Evolutionary conservation across 2,113 vertebrate genomes (phyloP).

Genomic region (Trichomycterus rosablanca): DNA sequence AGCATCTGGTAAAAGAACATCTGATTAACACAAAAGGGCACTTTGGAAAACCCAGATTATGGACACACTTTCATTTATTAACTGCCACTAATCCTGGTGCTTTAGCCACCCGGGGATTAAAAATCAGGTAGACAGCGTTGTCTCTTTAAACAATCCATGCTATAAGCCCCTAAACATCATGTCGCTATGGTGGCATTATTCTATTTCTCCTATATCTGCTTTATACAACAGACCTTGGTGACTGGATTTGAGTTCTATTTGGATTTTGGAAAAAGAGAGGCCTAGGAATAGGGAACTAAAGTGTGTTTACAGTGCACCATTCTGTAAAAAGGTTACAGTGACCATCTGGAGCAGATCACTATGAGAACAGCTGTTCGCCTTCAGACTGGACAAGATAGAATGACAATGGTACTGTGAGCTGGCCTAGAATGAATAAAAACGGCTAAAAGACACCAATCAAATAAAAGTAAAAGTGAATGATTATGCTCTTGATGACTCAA

Average conservation of each 20-base stretch:
- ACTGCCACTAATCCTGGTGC: conserved; percentile 64
- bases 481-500: too few relatives aligned
- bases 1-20: conserved; percentile 73
- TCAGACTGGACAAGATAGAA: conserved; percentile 39
- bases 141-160: conserved; percentile 66
- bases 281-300: conserved; percentile 41
- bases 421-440: too few relatives aligned
- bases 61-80: conserved; percentile 77
- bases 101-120: conserved; percentile 62
- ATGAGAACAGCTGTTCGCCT: conserved; percentile 60
- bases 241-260: conserved; percentile 69
- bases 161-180: conserved; percentile 50
- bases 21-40: conserved; percentile 75
- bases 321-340: conserved; percentile 56
- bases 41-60: conserved; percentile 75
- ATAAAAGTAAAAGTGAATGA: too few relatives aligned
- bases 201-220: conserved; percentile 40
- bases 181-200: conserved; percentile 49
- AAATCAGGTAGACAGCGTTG: conserved; percentile 74
- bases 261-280: conserved; percentile 43
- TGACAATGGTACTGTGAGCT: conserved; percentile 49
- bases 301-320: conserved; percentile 56
- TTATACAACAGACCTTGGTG: conserved; percentile 62
- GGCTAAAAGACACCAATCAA: too few relatives aligned
- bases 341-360: conserved; percentile 64